Percentiles rank a stretch among this genome's conserved stretches.
These are phyloP conservation scores for Folsomia manolachei DNA, from an alignment of 2,888 invertebrate genomes.

Conservation along the genomic window DNA sequence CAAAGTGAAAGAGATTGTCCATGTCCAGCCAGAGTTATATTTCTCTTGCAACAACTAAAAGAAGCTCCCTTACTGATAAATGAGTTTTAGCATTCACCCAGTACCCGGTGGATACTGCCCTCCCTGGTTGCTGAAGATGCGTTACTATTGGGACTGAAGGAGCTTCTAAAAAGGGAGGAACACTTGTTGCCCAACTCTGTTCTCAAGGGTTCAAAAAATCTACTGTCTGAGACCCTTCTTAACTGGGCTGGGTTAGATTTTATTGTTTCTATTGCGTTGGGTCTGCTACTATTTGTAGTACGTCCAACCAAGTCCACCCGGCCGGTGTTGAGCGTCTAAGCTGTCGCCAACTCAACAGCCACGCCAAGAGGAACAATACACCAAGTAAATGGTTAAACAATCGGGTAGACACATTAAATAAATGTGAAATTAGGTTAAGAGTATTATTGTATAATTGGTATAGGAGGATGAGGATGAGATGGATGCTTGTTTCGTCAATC, in stretches of 20 bases:
- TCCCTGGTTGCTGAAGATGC: no score
- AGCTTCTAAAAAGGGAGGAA: not conserved
- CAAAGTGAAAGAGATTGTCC: no score
- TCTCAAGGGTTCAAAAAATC: no score
- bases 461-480: not conserved
- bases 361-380: slow-evolving; percentile 8
- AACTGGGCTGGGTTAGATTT: not conserved
- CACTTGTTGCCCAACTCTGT: not conserved
- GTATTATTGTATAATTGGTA: slow-evolving; percentile 20
- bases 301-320: no score
- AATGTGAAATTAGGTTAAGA: slow-evolving; percentile 22
- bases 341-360: slow-evolving; percentile 19
- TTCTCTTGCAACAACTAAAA: no score
- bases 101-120: no score
- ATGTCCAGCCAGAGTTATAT: no score
- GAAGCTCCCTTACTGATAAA: no score
- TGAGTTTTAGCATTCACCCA: no score
- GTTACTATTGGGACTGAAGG: not conserved
- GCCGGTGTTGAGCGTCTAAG: not conserved
- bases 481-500: not conserved
- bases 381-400: slow-evolving; percentile 20
- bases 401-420: slow-evolving; percentile 20
- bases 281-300: no score
- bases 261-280: not conserved
- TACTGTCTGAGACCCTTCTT: not conserved